Conservation (phyloP, 2,888 invertebrate genomes). For the Stenodera caucasica region DNA sequence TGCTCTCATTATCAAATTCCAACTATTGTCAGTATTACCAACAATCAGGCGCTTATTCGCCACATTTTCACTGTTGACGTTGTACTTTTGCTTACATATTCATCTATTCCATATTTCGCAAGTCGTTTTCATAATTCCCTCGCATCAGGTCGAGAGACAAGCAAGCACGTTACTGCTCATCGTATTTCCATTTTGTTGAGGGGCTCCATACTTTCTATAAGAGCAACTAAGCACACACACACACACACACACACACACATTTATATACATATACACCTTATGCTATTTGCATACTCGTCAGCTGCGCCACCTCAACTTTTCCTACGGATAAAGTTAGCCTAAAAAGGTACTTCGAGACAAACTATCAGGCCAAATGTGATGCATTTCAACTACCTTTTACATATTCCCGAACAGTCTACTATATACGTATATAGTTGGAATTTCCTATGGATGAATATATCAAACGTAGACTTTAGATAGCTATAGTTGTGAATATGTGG, state of each 20-base stretch:
- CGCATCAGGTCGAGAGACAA: constrained; percentile 55
- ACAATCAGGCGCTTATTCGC: background rate
- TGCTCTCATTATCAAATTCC: background rate
- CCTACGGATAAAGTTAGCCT: constrained; percentile 53
- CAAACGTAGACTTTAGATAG: constrained; percentile 20
- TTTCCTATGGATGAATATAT: constrained; percentile 48
- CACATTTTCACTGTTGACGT: constrained; percentile 9
- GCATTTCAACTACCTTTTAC: constrained; percentile 54
- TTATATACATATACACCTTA: no score
- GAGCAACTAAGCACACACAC: constrained; percentile 38
- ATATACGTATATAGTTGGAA: constrained; percentile 37
- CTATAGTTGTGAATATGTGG: background rate
- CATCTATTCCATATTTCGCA: constrained; percentile 58
- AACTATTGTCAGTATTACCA: background rate
- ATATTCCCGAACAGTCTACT: constrained; percentile 47
- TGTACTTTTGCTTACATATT: constrained; percentile 50
- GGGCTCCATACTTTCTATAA: constrained; percentile 39
- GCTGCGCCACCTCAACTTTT: constrained; percentile 59
- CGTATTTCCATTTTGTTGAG: constrained; percentile 54
- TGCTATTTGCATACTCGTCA: constrained; percentile 60
- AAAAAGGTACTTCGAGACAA: constrained; percentile 55
- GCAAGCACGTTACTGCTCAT: constrained; percentile 48
- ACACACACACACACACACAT: constrained; percentile 45
- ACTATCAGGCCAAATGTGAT: constrained; percentile 55
- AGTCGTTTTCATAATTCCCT: constrained; percentile 58